Conservation (phyloP, 2,797 vertebrate genomes). For the Salmo trutta region DNA sequence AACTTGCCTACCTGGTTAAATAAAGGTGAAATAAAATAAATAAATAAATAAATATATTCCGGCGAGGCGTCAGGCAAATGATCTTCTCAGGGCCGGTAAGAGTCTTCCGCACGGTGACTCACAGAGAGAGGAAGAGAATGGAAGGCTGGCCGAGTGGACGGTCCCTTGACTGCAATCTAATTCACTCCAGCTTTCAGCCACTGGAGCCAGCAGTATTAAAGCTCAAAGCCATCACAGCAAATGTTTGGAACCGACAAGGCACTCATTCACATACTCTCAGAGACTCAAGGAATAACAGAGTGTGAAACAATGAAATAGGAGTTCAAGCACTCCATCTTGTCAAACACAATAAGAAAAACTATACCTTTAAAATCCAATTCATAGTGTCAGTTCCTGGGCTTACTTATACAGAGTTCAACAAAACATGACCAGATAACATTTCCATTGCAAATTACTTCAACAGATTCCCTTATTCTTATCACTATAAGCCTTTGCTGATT, state of each 20-base stretch:
- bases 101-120: slow-evolving; percentile 21
- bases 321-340: background rate
- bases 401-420: background rate
- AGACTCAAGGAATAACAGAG: background rate
- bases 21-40: too few species aligned
- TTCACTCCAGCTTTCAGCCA: slow-evolving; percentile 5
- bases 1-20: too few species aligned
- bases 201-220: slow-evolving; percentile 6
- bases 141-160: background rate
- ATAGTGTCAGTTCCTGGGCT: background rate
- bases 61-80: slow-evolving; percentile 26
- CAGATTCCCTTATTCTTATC: slow-evolving; percentile 22
- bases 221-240: background rate
- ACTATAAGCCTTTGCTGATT: slow-evolving; percentile 15
- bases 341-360: background rate
- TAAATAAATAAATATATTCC: too few species aligned
- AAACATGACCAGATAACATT: slow-evolving; percentile 11
- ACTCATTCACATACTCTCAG: background rate
- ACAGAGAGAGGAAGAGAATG: slow-evolving; percentile 1
- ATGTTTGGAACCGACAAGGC: background rate
- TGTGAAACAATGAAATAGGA: background rate
- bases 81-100: slow-evolving; percentile 25
- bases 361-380: background rate
- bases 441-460: slow-evolving; percentile 21
- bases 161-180: slow-evolving; percentile 8